phyloP scores from a whole-genome alignment of 1,140 invertebrate genomes.

The Drosophila neocordata region DNA sequence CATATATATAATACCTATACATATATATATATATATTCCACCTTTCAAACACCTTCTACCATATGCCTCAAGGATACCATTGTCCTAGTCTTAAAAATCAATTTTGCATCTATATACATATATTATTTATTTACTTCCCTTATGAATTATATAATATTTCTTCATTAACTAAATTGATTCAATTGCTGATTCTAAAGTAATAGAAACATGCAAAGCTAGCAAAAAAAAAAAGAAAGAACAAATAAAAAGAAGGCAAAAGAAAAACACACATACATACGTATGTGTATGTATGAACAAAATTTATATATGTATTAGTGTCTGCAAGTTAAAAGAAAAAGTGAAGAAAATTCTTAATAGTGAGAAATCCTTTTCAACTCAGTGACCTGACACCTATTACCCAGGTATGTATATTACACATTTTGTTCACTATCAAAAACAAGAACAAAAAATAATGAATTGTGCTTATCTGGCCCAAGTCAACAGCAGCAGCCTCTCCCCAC shows the following conservation, averaged over 20 bases:
- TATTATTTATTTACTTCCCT: not conserved
- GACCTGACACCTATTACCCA: not conserved
- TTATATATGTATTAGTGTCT: not conserved
- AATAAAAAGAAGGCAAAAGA: not conserved
- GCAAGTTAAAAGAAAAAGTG: not conserved
- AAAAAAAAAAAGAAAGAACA: not conserved
- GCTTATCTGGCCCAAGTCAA: conserved; percentile 39
- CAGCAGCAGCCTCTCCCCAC: not conserved
- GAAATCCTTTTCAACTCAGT: conserved; percentile 13
- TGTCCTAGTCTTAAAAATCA: not conserved
- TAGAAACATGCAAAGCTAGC: conserved; percentile 11
- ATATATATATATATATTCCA: not conserved
- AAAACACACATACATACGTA: conserved; percentile 2
- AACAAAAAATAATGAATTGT: conserved; percentile 26
- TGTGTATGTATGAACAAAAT: not conserved
- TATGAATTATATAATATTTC: conserved; percentile 37
- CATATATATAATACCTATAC: not conserved
- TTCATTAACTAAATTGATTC: not conserved
- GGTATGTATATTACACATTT: conserved; percentile 27
- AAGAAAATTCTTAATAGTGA: not conserved
- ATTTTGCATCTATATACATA: not conserved
- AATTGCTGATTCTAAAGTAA: not conserved
- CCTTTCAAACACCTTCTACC: too few relatives aligned
- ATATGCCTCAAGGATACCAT: not conserved
- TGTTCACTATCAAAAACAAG: conserved; percentile 28